These are phyloP conservation scores for Pseudachorutes palmiensis DNA, from an alignment of 1,140 invertebrate species.

Conservation along the genomic window DNA sequence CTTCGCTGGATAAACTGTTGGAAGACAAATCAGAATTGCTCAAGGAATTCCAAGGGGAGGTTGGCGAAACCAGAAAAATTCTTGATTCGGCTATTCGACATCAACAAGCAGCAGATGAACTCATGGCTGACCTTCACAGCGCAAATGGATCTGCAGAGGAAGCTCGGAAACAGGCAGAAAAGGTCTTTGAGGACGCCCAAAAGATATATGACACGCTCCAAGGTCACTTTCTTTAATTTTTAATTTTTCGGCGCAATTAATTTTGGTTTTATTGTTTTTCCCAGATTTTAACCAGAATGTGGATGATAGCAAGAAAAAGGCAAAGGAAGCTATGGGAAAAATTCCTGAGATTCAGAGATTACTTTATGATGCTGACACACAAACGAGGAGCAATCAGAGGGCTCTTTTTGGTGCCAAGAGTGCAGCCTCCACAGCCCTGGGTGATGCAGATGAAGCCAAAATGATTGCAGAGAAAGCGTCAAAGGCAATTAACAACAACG, in stretches of 20 bases:
- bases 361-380: constrained; percentile 56
- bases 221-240: constrained; percentile 53
- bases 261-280: too few species aligned
- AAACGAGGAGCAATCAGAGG: constrained; percentile 48
- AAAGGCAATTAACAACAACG: constrained; percentile 55
- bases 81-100: constrained; percentile 50
- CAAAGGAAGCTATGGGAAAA: constrained; percentile 57
- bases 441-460: constrained; percentile 68
- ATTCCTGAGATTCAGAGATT: constrained; percentile 54
- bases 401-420: constrained; percentile 62
- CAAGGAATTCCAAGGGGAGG: constrained; percentile 54
- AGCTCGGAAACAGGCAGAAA: constrained; percentile 72
- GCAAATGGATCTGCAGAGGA: constrained; percentile 65
- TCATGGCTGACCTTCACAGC: constrained; percentile 59
- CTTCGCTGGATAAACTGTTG: constrained; percentile 56
- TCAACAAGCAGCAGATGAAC: constrained; percentile 55
- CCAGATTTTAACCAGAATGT: constrained; percentile 83
- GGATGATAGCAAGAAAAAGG: constrained; percentile 62
- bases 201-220: constrained; percentile 72
- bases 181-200: constrained; percentile 75
- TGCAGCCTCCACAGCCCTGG: constrained; percentile 65
- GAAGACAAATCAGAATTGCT: constrained; percentile 51
- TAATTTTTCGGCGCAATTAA: too few species aligned
- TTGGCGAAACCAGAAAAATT: constrained; percentile 47
- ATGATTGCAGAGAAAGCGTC: constrained; percentile 63